These are phyloP conservation scores for Melanaphis sacchari DNA, from an alignment of 1,140 invertebrate species.

Conservation along the genomic window DNA sequence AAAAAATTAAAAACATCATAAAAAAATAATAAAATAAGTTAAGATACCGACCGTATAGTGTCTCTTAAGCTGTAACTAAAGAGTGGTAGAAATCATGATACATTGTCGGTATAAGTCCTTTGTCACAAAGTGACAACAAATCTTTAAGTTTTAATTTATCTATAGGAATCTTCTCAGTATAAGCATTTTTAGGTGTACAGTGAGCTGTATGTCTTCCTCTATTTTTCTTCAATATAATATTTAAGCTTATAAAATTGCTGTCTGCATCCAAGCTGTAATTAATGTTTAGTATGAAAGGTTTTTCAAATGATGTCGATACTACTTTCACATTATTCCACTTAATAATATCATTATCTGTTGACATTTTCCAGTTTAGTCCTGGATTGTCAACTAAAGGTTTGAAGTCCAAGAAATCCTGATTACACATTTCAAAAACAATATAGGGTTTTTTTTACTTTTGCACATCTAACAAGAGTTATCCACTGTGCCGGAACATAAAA, in stretches of 20 bases:
- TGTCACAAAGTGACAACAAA: not conserved
- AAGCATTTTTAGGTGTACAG: not conserved
- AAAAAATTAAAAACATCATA: too few relatives aligned
- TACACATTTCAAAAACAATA: not conserved
- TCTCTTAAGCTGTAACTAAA: too few relatives aligned
- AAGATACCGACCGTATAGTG: too few relatives aligned
- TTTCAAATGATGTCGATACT: not conserved
- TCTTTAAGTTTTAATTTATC: not conserved
- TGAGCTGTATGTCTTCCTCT: not conserved
- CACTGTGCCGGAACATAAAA: not conserved
- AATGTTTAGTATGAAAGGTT: not conserved
- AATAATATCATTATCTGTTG: too few relatives aligned
- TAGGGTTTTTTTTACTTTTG: not conserved
- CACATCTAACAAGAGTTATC: not conserved
- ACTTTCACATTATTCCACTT: too few relatives aligned
- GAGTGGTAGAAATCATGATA: too few relatives aligned
- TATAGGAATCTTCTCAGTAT: not conserved
- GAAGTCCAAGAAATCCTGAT: constrained; percentile 1
- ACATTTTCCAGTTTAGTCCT: too few relatives aligned
- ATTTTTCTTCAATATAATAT: not conserved
- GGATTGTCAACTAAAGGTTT: too few relatives aligned
- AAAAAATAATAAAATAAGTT: too few relatives aligned
- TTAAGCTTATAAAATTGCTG: not conserved
- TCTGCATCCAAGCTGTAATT: not conserved
- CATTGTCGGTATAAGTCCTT: not conserved